Base-by-base conservation (phyloP, 2,113 vertebrate species). In the Laticauda colubrina region DNA sequence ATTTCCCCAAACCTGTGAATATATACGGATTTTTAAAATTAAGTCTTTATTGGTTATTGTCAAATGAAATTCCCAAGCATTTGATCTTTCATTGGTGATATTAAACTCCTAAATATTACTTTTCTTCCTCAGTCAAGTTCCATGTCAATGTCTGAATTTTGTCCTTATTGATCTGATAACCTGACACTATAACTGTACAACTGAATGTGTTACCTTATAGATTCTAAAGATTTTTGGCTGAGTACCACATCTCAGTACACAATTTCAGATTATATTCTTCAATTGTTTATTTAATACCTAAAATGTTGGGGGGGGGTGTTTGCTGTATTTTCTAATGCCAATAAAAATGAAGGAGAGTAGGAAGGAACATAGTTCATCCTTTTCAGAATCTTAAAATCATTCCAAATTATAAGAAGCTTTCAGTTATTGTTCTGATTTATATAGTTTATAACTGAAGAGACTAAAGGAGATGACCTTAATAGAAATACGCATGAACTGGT, bases 281-380 rank as follows among this genome's bases (percentile, higher is more conserved):
- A 94, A 54, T 2, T 85, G 20, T 94, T 45, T 4, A 94, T 15
- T 87, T 7, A 54, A 88, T 96, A 81, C 4, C 94, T 59, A 81
- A 1, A 10, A 29, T 69, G 10, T 56, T 56, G 4, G 48, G 48
- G 7, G 48, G 55, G 5, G 5, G 55, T 1, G 55, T 1, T 24
- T n/a, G 91, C 87, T 90, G 20, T 85, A 43, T 0, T 75, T 26
- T 75, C 61, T 69, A 15, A 75, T 75, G 64, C 29, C 64, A 75
- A 34, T 75, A 34, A 75, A 75, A 75, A 69, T 34, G 29, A 69
- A 69, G 4, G 29, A 69, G 64, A 69, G 5, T 18, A 15, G n/a
- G 64, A 15, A 34, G 64, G 34, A 5, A 14, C 64, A 18, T 14
- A 34, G 12, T 69, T 69, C 29, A 14, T 69, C 29, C 26, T 69